Base-by-base conservation (phyloP, 1,140 invertebrate genomes). In the Teleogryllus occipitalis region DNA sequence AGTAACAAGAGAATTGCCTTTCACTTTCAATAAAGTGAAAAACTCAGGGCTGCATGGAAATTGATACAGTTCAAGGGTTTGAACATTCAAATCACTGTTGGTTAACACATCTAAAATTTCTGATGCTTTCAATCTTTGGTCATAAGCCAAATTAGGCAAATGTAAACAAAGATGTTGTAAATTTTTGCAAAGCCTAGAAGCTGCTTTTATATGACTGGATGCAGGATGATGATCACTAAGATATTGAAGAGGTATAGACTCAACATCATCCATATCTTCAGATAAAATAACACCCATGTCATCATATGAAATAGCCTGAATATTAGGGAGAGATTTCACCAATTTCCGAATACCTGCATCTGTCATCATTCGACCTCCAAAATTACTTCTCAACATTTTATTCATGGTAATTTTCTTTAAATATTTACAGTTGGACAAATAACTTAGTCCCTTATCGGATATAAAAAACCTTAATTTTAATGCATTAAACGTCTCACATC, bases 401-500 rank as follows among this genome's bases (percentile, higher is more conserved):
- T 81, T 82, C 81, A 83, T 82, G 8, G 76, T 82, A 8, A 83
- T 78, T 75, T 76, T 81, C 47, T 79, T 81, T 47, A 83, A 48
- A 75, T 76, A 76, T 54, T 82, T 81, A 75, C 82, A 83, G 0
- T 82, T 78, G 15, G 77, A 78, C 72, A 83, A 72, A 48, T 81
- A 72, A 21, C 46, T 14, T 12, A 83, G 76, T 14, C 83, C 83
- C 48, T 79, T 47, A 80, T 83, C 83, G 18, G 82, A 82, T 14
- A 83, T 80, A 76, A 82, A 83, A 75, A 81, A 83, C 65, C 80
- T 81, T 14, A 83, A 75, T 76, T 82, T 83, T 75, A 82, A 87
- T 79, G 88, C 87, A 84, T 88, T 88, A 77, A 88, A 87, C 7
- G 83, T 82, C 7, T 86, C 87, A 39, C 22, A 49, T 49, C 22